These are phyloP conservation scores for Allacma fusca DNA, from an alignment of 2,888 invertebrate species.

Conservation along the genomic window DNA sequence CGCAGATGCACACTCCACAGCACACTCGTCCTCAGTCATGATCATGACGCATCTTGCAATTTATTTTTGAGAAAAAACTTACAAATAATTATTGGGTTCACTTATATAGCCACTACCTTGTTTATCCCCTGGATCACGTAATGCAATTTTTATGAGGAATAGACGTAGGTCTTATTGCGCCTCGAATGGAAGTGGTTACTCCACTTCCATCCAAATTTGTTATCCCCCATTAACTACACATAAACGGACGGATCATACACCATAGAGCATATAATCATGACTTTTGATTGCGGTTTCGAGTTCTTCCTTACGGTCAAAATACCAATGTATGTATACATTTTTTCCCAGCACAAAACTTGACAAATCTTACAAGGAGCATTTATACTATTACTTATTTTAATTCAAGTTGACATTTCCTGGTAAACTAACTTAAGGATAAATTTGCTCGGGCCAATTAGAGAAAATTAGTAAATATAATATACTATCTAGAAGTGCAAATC, in stretches of 20 bases:
- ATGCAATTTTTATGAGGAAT: neutral
- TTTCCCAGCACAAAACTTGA: too few relatives aligned
- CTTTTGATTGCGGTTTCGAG: too few relatives aligned
- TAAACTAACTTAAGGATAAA: too few relatives aligned
- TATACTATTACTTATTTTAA: too few relatives aligned
- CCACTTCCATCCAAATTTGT: neutral
- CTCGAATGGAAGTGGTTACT: neutral
- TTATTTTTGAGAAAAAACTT: neutral
- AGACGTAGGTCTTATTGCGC: neutral
- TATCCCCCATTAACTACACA: neutral
- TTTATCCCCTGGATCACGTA: neutral
- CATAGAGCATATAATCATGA: neutral
- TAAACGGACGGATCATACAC: neutral
- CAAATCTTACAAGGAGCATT: too few relatives aligned
- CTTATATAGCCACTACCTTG: neutral
- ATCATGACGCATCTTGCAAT: neutral
- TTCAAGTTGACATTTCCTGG: too few relatives aligned
- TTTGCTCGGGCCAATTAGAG: too few relatives aligned
- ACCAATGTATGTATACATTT: too few relatives aligned
- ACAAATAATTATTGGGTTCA: neutral
- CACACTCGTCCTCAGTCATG: neutral
- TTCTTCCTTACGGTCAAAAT: too few relatives aligned
- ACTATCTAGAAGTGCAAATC: too few relatives aligned
- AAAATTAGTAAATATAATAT: too few relatives aligned
- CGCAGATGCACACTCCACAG: too few relatives aligned